Base-by-base conservation (phyloP, 64 coral and sea anemone genomes). In the Actinia tenebrosa region DNA sequence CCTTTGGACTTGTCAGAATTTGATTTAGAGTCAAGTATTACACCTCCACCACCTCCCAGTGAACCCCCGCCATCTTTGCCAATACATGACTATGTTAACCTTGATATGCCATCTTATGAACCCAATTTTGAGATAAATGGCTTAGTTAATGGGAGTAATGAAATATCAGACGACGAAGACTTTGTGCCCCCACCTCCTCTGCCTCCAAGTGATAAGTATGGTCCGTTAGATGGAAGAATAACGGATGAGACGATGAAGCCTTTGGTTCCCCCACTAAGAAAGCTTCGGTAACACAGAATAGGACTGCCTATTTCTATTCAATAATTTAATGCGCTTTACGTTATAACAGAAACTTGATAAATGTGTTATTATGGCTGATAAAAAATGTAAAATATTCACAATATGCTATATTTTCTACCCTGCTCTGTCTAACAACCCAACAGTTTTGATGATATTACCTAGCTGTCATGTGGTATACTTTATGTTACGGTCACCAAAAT, bases 261-360 rank as follows among this genome's bases (percentile, higher is more conserved):
- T 56, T 46, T 92, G 20, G 90, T 92, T 80, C 90, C 85, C 2
- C 85, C 86, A 16, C 79, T 92, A 25, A 80, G 90, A 45, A 92
- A 92, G 44, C 78, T 87, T 71, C 84, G 90, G 84, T 92, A 62
- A 77, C 22, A 66, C 56, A 11, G 15, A 16, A 10, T 13, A 58
- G 10, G 56, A 58, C 56, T 37, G 30, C 30, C 30, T 58, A 58
- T 11, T 58, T 58, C 8, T 10, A 58, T 58, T 58, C 10, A 2
- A 58, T 16, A 16, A 58, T 58, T 58, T 16, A 37, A 37, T 58
- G 5, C 56, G 56, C 10, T 16, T 2, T 58, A 14, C 7, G 13
- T 58, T 58, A 10, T 58, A 16, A 58, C 56, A 58, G 10, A 13
- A 58, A 58, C 15, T 2, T 16, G 56, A 47, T 47, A 47, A 47